Evolutionary conservation across 2,888 invertebrate genomes (phyloP), one percentile per base, ranked within the genome.

Genomic region (Eristalinus aeneus): DNA sequence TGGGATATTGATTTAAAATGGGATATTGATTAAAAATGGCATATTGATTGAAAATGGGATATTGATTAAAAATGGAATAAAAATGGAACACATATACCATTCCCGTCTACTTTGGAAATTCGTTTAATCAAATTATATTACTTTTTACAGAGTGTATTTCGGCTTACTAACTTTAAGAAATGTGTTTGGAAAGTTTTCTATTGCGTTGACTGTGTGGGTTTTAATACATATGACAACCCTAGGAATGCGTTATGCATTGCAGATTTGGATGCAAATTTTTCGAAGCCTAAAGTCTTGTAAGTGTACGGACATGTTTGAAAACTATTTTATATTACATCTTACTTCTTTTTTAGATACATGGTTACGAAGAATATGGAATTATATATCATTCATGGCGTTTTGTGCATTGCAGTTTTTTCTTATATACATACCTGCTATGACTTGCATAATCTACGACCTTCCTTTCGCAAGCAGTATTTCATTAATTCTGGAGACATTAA

Each of bases 401-500:
- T 88, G 92, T 0, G 78, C 88, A 27, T 88, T 89, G 5, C 92
- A 92, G 88, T 36, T 91, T 65, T 83, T 89, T 1, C 90, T 92
- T 53, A 88, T 89, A 6, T 92, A 90, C 71, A 87, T 90, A 2
- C 89, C 90, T 20, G 89, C 91, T 1, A 89, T 88, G 20, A 77
- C 90, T 10, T 91, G 91, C 39, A 77, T 90, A 0, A 89, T 89
- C 78, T 88, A 91, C n/a, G 78, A 90, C 36, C 78, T 92, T 65
- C 90, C 91, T 20, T 91, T 91, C 72, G 89, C 90, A 39, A 90
- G 91, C 3, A 90, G 90, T 5, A 89, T 90, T 6, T 89, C 92
- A 94, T 75, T 92, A 63, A 88, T 92, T 6, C 79, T 92, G 68
- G 92, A 92, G 80, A 90, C 90, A 96, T 94, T 96, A 11, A 95